Base-by-base conservation (phyloP, 2,113 vertebrate species). In the Astatoreochromis straeleni region DNA sequence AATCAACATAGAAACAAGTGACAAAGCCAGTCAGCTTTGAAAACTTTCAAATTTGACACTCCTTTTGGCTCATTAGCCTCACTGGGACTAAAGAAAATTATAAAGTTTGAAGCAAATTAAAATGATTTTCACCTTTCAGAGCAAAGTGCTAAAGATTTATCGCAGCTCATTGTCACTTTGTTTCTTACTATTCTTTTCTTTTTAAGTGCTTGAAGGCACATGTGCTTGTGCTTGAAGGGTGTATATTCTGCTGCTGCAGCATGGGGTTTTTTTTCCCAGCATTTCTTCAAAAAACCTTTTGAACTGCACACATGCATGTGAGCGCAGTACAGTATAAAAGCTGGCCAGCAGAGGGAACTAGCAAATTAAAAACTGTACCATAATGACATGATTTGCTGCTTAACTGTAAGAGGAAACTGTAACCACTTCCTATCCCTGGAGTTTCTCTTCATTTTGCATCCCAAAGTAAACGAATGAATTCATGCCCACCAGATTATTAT, bases 291-390 rank as follows among this genome's bases (percentile, higher is more conserved):
- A 63, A 7, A 75, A 49, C 42, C 49, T 35, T 85, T 31, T 42
- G 7, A 63, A 53, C 10, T 51, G 7, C 49, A 78, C 33, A 7
- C 40, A 33, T 53, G 83, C 45, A 51, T 24, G 10, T 29, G 31
- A 51, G 7, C 7, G 11, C 33, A 45, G 53, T 73, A 92, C 87
- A 91, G 83, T 93, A 82, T 93, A 42, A 79, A 13, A 47, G 87
- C 86, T 53, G 91, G 80, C 95, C 95, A 96, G 95, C 91, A 96
- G 95, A 94, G 94, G 95, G 95, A 94, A 94, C 91, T 90, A 94
- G 80, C 68, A 84, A 94, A 92, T 91, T 90, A 68, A 88, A 90
- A 79, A 90, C 86, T 91, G 83, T 90, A 88, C 75, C 75, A 38
- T 55, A 82, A 40, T 42, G 21, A 47, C 47, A 80, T 26, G 19